Percentiles rank a stretch among this genome's conserved stretches.
Evolutionary conservation across 2,113 vertebrate genomes (phyloP).

Genomic region (Podiceps cristatus): DNA sequence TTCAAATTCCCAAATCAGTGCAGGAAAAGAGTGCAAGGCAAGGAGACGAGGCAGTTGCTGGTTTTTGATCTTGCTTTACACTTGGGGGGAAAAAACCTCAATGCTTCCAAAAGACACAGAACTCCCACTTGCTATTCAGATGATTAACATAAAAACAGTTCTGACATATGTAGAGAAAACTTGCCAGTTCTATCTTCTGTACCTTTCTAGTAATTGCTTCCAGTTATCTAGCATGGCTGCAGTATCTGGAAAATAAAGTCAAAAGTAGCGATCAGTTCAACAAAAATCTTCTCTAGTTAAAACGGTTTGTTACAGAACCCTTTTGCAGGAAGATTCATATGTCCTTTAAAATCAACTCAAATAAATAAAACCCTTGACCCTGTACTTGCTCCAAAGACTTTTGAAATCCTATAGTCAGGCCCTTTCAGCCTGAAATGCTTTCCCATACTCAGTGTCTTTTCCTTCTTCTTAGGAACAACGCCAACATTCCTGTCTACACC

Average conservation of each 20-base stretch:
- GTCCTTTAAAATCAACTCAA: neutral
- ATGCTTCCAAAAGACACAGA: neutral
- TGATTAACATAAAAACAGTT: neutral
- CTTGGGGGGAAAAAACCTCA: neutral
- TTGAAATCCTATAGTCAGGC: neutral
- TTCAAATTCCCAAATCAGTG: neutral
- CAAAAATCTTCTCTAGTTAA: neutral
- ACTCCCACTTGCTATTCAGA: neutral
- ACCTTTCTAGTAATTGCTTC: constrained; percentile 29
- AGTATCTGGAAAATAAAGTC: neutral
- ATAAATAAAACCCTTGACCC: neutral
- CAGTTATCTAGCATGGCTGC: neutral
- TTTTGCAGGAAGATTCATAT: neutral
- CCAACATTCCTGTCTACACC: constrained; percentile 18
- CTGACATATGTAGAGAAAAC: constrained; percentile 1
- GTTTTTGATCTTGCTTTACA: constrained; percentile 14
- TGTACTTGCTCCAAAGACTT: neutral
- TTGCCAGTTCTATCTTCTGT: constrained; percentile 10
- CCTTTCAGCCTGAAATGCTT: neutral
- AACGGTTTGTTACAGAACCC: neutral
- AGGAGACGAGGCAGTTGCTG: neutral
- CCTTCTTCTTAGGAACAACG: neutral
- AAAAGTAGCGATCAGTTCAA: neutral
- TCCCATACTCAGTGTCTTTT: neutral
- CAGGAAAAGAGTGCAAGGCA: neutral